phyloP scores from a whole-genome alignment of 2,113 vertebrate species.

The Cygnus buccinator region DNA sequence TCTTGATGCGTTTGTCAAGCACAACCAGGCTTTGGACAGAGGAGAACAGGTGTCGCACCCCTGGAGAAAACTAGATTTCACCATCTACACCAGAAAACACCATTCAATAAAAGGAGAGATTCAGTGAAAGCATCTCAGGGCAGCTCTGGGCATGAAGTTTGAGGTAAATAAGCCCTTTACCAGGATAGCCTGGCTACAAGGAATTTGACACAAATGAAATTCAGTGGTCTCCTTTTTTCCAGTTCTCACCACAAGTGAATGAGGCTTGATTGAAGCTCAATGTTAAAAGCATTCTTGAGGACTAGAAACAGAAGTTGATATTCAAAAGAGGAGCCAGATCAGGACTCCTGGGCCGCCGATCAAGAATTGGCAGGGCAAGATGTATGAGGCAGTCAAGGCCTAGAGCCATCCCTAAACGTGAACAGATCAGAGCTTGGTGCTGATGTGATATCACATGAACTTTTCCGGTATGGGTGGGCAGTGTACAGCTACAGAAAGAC shows the following conservation, averaged over 20 bases:
- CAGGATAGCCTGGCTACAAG: background rate
- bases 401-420: background rate
- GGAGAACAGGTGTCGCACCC: background rate
- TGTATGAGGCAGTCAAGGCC: background rate
- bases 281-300: background rate
- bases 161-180: background rate
- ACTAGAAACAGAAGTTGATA: background rate
- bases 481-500: background rate
- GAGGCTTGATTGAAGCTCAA: background rate
- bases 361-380: background rate
- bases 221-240: background rate
- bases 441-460: background rate
- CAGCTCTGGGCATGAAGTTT: background rate
- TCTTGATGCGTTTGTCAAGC: background rate
- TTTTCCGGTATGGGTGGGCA: background rate
- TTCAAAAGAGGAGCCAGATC: background rate
- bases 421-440: background rate
- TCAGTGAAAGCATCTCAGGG: background rate
- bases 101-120: background rate
- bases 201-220: background rate
- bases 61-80: background rate
- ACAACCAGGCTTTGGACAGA: background rate
- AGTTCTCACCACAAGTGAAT: background rate
- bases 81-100: background rate
- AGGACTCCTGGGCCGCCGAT: background rate